These are phyloP conservation scores for Noctilio leporinus DNA, from an alignment of 2,113 vertebrate genomes.

Conservation along the genomic window DNA sequence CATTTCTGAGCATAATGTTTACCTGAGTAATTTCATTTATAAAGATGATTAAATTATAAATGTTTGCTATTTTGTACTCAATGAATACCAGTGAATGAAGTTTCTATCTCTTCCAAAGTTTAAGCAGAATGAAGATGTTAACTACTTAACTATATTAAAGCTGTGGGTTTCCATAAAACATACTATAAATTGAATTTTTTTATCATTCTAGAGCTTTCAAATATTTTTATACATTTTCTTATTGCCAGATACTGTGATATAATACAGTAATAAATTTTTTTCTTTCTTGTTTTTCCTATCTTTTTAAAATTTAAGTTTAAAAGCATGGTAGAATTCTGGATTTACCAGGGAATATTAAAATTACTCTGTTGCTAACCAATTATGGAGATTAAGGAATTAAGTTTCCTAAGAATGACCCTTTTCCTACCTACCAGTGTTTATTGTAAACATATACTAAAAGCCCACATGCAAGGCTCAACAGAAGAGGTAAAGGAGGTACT, in stretches of 20 bases:
- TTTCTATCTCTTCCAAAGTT: neutral
- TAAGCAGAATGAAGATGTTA: constrained; percentile 21
- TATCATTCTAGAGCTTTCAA: constrained; percentile 14
- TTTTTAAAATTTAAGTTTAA: constrained; percentile 7
- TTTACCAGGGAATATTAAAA: neutral
- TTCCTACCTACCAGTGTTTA: neutral
- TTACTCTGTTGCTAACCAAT: neutral
- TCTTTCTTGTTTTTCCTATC: neutral
- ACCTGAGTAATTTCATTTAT: constrained; percentile 18
- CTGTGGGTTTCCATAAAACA: neutral
- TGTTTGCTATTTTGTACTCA: neutral
- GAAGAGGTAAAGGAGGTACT: neutral
- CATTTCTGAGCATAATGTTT: constrained; percentile 9
- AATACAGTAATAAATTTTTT: neutral
- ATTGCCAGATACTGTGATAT: neutral
- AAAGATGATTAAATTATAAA: constrained; percentile 19
- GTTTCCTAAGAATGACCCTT: neutral
- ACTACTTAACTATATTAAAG: constrained; percentile 20
- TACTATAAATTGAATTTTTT: constrained; percentile 17
- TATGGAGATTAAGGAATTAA: neutral
- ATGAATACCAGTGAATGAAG: neutral
- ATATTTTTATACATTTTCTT: constrained; percentile 3
- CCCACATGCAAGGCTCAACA: neutral
- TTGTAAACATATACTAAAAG: constrained; percentile 13
- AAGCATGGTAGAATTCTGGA: neutral